Evolutionary conservation across 2,888 invertebrate genomes (phyloP).

Genomic region (Cephalotes varians): DNA sequence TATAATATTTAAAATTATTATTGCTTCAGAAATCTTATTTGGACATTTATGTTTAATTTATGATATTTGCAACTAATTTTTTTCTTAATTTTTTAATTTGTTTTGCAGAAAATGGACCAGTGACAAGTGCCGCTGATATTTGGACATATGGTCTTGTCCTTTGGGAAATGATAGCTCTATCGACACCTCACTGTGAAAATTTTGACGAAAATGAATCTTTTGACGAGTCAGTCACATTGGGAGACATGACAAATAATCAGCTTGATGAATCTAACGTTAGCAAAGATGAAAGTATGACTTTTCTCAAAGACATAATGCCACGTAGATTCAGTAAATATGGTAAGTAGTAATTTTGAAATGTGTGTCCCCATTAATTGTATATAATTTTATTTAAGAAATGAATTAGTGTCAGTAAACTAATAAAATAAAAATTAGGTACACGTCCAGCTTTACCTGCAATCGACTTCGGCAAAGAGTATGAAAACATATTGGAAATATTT

Average conservation of each 20-base stretch:
- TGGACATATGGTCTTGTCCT: constrained; percentile 93
- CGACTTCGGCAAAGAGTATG: constrained; percentile 88
- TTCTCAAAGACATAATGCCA: constrained; percentile 61
- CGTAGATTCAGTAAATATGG: constrained; percentile 65
- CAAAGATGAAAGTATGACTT: constrained; percentile 73
- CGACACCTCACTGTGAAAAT: constrained; percentile 88
- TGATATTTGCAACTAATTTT: neutral
- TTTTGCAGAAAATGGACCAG: constrained; percentile 85
- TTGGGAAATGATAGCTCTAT: constrained; percentile 93
- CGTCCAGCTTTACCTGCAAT: constrained; percentile 91
- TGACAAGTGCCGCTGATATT: constrained; percentile 92
- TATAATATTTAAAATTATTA: neutral
- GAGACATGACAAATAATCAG: constrained; percentile 40
- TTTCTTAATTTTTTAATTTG: constrained; percentile 21
- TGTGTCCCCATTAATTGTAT: neutral
- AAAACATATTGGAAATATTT: constrained; percentile 90
- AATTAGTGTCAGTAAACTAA: neutral
- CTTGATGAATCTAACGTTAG: constrained; percentile 68
- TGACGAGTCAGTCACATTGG: constrained; percentile 75
- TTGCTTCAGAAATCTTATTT: neutral
- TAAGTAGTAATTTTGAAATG: constrained; percentile 54
- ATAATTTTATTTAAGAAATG: neutral
- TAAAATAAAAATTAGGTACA: constrained; percentile 87
- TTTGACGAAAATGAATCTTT: constrained; percentile 68
- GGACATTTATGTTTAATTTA: neutral